Evolutionary conservation across 2,888 invertebrate genomes (phyloP), one percentile per base, ranked within the genome.

Genomic region (Julus scanicus): DNA sequence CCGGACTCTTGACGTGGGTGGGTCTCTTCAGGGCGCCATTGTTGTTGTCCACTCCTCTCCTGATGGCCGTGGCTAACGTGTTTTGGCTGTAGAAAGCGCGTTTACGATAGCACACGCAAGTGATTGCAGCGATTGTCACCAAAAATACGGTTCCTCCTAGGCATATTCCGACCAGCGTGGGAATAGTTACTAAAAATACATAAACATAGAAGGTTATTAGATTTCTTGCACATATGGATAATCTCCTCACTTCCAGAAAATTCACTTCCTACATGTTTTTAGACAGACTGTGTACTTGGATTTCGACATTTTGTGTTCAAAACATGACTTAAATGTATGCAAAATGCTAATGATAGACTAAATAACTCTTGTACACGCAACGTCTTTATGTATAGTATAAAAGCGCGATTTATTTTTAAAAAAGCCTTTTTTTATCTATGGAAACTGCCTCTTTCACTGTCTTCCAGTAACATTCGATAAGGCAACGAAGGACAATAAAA

Each of bases 1-100:
- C 0, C 44, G 97, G 97, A 89, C 96, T 97, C 90, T 96, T 96
- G 88, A 97, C 97, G 0, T 96, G 96, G 0, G 95, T 95, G 6
- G 96, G 95, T 90, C 95, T 94, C 84, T 88, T 89, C 71, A 71
- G 48, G n/a, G 80, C 84, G 29, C 49, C 85, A 71, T 44, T 88
- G 53, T 49, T 88, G 63, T 71, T 71, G 71, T n/a, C 86, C 48
- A 15, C 88, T 84, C 87, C 88, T 88, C 85, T 71, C 44, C 87
- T 84, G 83, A 87, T 89, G 89, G 86, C 87, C 80, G 86, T 71
- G 44, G 87, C 88, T 29, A 88, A 49, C n/a, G 49, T 39, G 48
- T 83, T 44, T n/a, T 87, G 88, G 11, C 37, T 39, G 83, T 87
- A 53, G 37, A 88, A 39, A n/a, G 63, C 86, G 29, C 94, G 93